Conservation (phyloP, 2,113 vertebrate genomes). For the Panthera uncia region DNA sequence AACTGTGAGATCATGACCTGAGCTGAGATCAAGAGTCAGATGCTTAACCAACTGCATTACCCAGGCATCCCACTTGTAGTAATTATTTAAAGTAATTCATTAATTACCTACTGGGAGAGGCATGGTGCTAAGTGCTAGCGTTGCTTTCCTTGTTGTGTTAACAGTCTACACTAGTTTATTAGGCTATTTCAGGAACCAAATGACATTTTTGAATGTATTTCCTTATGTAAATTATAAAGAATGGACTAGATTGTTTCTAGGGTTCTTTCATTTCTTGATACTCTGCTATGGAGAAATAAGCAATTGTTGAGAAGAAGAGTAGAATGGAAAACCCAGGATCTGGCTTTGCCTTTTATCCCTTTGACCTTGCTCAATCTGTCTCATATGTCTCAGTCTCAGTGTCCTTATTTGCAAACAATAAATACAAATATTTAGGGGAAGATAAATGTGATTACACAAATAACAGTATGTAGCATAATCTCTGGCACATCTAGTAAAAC, state of each 20-base stretch:
- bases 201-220: neutral
- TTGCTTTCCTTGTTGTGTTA: neutral
- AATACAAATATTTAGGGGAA: neutral
- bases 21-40: too few species aligned
- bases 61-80: neutral
- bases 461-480: neutral
- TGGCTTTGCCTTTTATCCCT: neutral
- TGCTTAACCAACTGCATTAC: too few species aligned
- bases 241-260: neutral
- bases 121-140: neutral
- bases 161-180: neutral
- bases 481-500: neutral
- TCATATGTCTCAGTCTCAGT: neutral
- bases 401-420: neutral
- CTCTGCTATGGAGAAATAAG: neutral
- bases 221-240: neutral
- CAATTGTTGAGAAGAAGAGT: neutral
- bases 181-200: neutral
- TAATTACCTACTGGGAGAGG: neutral
- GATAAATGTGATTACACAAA: neutral
- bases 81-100: neutral
- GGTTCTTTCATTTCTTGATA: neutral
- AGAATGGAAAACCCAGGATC: neutral
- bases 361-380: neutral
- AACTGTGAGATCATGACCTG: too few species aligned